phyloP scores from a whole-genome alignment of 2,113 vertebrate genomes.

The Alligator sinensis region DNA sequence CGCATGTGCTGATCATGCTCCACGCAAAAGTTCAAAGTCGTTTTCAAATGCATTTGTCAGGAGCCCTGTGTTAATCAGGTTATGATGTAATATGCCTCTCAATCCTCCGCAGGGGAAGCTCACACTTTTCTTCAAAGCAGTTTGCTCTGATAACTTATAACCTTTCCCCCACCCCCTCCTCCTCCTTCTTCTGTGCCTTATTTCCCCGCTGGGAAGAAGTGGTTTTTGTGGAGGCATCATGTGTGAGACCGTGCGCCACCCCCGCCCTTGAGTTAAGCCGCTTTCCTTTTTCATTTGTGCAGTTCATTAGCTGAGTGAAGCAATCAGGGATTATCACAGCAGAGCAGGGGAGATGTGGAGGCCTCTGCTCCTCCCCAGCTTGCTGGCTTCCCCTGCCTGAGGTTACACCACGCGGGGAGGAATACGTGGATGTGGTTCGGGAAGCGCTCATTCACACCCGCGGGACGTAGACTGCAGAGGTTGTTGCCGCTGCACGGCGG shows the following conservation, averaged over 20 bases:
- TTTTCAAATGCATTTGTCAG: conserved; percentile 76
- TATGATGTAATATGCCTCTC: conserved; percentile 64
- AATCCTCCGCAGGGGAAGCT: conserved; percentile 74
- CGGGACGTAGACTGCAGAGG: not conserved
- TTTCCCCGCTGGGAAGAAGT: not conserved
- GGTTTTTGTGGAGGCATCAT: not conserved
- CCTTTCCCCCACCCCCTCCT: not conserved
- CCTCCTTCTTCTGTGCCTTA: not conserved
- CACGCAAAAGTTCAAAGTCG: conserved; percentile 78
- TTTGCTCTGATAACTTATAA: conserved; percentile 57
- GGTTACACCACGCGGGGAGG: not conserved
- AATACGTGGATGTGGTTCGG: not conserved
- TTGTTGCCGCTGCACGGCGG: not conserved
- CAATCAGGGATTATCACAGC: rapidly evolving
- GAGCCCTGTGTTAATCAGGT: conserved; percentile 76
- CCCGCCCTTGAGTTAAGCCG: not conserved
- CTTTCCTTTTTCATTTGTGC: not conserved
- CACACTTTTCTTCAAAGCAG: conserved; percentile 79
- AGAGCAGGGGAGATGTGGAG: rapidly evolving
- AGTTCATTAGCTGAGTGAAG: not conserved
- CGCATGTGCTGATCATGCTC: conserved; percentile 67
- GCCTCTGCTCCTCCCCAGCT: not conserved
- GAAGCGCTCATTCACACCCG: rapidly evolving
- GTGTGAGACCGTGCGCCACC: not conserved
- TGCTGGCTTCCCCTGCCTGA: rapidly evolving